Percentiles rank a stretch among this genome's conserved stretches.
Conservation (phyloP, 2,888 invertebrate genomes). For the Masnerella sp. region DNA sequence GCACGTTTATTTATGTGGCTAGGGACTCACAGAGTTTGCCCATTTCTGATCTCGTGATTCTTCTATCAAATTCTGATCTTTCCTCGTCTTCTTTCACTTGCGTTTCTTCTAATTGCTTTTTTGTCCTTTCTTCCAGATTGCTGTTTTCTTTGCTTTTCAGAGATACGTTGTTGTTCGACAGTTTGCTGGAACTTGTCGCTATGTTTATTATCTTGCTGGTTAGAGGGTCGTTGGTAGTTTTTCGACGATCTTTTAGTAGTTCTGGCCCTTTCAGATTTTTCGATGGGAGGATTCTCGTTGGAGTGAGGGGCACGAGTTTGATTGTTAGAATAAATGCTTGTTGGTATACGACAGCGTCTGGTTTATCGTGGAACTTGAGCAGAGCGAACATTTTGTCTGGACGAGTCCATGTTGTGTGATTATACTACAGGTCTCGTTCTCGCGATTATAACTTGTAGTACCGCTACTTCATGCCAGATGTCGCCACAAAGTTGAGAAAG, state of each 20-base stretch:
- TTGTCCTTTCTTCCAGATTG: no score
- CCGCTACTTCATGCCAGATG: conserved; percentile 1
- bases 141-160: conserved; percentile 1
- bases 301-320: conserved; percentile 58
- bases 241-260: conserved; percentile 6
- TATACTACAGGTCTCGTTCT: conserved; percentile 1
- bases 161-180: not conserved
- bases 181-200: not conserved
- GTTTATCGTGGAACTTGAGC: conserved; percentile 70
- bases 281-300: not conserved
- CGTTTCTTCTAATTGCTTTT: no score
- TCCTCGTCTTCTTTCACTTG: no score
- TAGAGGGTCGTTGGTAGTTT: conserved; percentile 7
- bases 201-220: conserved; percentile 12
- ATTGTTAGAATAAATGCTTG: conserved; percentile 73
- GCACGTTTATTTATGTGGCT: not conserved
- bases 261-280: not conserved
- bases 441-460: no score
- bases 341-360: conserved; percentile 65
- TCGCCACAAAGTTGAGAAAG: not conserved
- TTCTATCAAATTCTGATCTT: no score
- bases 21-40: conserved; percentile 14
- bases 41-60: conserved; percentile 20
- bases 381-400: conserved; percentile 75
- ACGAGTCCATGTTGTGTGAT: conserved; percentile 70